Conservation (phyloP, 2,888 invertebrate species). For the Fragum whitleyi region DNA sequence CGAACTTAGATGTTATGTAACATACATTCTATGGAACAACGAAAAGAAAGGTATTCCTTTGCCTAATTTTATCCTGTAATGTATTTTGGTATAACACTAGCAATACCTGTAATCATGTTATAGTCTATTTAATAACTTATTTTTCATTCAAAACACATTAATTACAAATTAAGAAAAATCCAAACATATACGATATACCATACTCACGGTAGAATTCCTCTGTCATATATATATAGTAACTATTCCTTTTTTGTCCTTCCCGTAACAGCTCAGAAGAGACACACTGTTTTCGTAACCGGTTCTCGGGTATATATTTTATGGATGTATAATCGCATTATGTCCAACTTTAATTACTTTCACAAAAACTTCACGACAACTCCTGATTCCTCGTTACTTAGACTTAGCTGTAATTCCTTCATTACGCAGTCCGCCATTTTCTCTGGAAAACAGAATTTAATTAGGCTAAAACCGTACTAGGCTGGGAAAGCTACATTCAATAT, state of each 20-base stretch:
- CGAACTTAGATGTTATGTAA: too few relatives aligned
- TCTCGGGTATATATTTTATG: slow-evolving; percentile 8
- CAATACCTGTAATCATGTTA: too few relatives aligned
- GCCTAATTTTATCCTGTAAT: too few relatives aligned
- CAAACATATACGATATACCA: too few relatives aligned
- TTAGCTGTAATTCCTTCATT: slow-evolving; percentile 17
- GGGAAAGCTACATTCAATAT: neutral
- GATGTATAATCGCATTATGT: slow-evolving; percentile 13
- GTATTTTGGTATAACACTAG: too few relatives aligned
- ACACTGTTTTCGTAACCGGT: neutral
- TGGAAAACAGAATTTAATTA: slow-evolving; percentile 23
- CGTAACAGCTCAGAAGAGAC: neutral
- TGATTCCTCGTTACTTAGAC: neutral
- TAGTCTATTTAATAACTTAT: too few relatives aligned
- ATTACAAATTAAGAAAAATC: too few relatives aligned
- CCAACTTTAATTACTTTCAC: slow-evolving; percentile 21
- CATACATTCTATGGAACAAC: too few relatives aligned
- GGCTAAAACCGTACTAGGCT: slow-evolving; percentile 24
- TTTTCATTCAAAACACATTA: too few relatives aligned
- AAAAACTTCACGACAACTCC: neutral
- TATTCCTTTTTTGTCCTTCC: neutral
- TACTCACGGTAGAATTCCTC: neutral
- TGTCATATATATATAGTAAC: neutral
- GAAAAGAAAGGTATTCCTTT: too few relatives aligned
- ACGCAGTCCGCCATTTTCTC: slow-evolving; percentile 12